These are phyloP conservation scores for Cantharis rufa DNA, from an alignment of 2,888 invertebrate species.

Conservation along the genomic window DNA sequence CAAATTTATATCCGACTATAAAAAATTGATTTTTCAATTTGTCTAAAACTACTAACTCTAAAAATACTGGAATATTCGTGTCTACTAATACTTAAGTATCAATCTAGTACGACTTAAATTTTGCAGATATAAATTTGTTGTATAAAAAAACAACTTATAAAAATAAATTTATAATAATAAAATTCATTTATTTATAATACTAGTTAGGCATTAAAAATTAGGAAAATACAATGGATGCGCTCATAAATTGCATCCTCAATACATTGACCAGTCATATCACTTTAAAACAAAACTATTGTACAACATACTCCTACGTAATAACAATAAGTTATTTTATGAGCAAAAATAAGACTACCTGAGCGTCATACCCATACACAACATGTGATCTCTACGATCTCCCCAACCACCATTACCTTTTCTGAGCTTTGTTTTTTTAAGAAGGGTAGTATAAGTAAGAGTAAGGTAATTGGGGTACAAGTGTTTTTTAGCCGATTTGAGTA, in stretches of 20 bases:
- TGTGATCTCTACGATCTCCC: slow-evolving; percentile 89
- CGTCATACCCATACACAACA: slow-evolving; percentile 78
- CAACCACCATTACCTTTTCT: slow-evolving; percentile 96
- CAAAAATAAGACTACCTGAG: slow-evolving; percentile 38
- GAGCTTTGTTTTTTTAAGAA: slow-evolving; percentile 74
- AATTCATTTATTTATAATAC: neutral
- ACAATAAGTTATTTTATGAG: slow-evolving; percentile 12
- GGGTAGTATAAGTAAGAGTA: slow-evolving; percentile 67
- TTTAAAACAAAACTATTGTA: slow-evolving; percentile 15
- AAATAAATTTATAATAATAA: neutral
- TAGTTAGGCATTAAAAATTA: neutral
- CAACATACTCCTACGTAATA: slow-evolving; percentile 12
- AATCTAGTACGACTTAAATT: neutral
- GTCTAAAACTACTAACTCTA: neutral
- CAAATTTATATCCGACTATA: neutral
- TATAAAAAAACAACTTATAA: neutral
- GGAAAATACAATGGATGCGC: neutral
- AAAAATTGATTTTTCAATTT: neutral
- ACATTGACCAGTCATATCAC: slow-evolving; percentile 21
- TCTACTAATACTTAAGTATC: neutral
- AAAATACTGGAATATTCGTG: neutral
- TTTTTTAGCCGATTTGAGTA: slow-evolving; percentile 70
- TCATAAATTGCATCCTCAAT: neutral
- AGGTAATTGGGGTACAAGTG: slow-evolving; percentile 75
- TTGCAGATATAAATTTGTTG: slow-evolving; percentile 1